phyloP scores from a whole-genome alignment of 2,113 vertebrate genomes.

The Hymenochirus boettgeri region DNA sequence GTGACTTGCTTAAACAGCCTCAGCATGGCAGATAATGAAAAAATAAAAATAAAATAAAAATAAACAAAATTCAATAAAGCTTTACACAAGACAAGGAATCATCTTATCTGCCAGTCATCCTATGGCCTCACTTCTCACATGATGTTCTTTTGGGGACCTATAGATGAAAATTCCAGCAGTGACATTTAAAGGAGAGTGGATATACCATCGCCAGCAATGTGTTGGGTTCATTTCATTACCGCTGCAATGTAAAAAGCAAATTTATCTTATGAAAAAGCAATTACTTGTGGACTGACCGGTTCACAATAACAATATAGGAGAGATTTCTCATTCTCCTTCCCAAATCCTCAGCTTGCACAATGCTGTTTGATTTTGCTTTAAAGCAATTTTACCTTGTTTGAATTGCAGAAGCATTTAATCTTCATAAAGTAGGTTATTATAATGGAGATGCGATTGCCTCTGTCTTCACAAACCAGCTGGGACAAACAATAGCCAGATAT shows the following conservation, averaged over 20 bases:
- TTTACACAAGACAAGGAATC: conserved; percentile 1
- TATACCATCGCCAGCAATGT: conserved; percentile 82
- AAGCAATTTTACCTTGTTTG: conserved; percentile 77
- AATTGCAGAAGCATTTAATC: conserved; percentile 80
- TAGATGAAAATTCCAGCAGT: conserved; percentile 79
- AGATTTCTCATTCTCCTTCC: conserved; percentile 76
- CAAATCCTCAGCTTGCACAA: conserved; percentile 73
- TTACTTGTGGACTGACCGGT: conserved; percentile 89
- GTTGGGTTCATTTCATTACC: conserved; percentile 95
- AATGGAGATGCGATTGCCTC: conserved; percentile 71
- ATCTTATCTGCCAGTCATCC: conserved; percentile 78
- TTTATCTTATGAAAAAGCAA: conserved; percentile 98
- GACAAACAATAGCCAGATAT: conserved; percentile 44
- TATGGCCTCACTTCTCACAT: conserved; percentile 63
- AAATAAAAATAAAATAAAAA: conserved; percentile 11
- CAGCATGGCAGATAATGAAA: not conserved
- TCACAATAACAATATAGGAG: conserved; percentile 76
- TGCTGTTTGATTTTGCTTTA: conserved; percentile 76
- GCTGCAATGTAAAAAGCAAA: conserved; percentile 92
- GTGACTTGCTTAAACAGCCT: not conserved
- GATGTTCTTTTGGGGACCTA: conserved; percentile 77
- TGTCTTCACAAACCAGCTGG: conserved; percentile 50
- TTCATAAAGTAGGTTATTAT: conserved; percentile 78
- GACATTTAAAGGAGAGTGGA: conserved; percentile 83
- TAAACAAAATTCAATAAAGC: conserved; percentile 14